These are phyloP conservation scores for Drosophila suzukii DNA, from an alignment of 1,140 invertebrate species.

Conservation along the genomic window DNA sequence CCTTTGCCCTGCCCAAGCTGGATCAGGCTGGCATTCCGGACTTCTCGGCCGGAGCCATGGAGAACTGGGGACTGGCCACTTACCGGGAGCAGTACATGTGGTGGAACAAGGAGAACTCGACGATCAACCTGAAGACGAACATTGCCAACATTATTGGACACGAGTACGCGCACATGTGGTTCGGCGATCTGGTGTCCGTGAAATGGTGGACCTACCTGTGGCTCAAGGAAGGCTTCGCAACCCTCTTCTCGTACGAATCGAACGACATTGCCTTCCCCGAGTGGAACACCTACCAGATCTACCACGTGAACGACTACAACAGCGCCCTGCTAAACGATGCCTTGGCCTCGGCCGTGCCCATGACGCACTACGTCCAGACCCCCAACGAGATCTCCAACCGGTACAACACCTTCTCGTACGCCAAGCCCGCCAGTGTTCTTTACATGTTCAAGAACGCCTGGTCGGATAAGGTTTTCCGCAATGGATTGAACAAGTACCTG, in stretches of 20 bases:
- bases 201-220: conserved; percentile 87
- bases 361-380: conserved; percentile 87
- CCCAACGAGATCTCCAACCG: conserved; percentile 88
- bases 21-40: conserved; percentile 76
- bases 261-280: conserved; percentile 84
- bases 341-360: conserved; percentile 86
- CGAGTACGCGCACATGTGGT: conserved; percentile 89
- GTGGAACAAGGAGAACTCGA: conserved; percentile 64
- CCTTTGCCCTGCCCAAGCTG: conserved; percentile 64
- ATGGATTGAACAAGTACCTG: conserved; percentile 91
- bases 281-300: conserved; percentile 86
- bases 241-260: conserved; percentile 84
- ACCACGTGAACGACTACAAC: conserved; percentile 86
- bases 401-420: conserved; percentile 90
- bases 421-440: conserved; percentile 88
- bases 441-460: conserved; percentile 97
- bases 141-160: conserved; percentile 87
- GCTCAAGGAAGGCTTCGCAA: conserved; percentile 86
- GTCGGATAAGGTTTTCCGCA: conserved; percentile 92
- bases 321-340: conserved; percentile 64
- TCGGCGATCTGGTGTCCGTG: conserved; percentile 88
- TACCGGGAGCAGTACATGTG: conserved; percentile 75
- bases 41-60: conserved; percentile 77
- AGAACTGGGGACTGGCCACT: conserved; percentile 79
- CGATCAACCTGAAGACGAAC: conserved; percentile 82